Conservation (phyloP, 2,888 invertebrate species). For the Pediacus dermestoides region DNA sequence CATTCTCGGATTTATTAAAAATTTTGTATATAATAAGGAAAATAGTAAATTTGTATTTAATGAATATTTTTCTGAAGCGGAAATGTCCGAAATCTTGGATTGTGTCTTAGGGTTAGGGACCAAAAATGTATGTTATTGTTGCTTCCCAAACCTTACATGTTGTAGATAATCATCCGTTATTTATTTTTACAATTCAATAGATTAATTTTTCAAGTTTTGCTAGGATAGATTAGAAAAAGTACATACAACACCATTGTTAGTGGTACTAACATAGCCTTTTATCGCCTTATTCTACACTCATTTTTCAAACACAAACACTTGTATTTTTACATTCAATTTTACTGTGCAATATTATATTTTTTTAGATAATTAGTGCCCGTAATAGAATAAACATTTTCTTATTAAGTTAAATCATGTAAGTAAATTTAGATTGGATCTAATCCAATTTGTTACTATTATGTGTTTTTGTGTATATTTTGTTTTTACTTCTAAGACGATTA, state of each 20-base stretch:
- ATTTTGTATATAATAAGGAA: neutral
- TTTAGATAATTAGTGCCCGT: slow-evolving; percentile 15
- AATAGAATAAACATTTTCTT: slow-evolving; percentile 19
- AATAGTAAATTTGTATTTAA: too few relatives aligned
- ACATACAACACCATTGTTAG: slow-evolving; percentile 8
- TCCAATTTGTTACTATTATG: slow-evolving; percentile 16
- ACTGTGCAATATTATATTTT: slow-evolving; percentile 35
- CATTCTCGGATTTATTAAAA: neutral
- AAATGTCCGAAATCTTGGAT: slow-evolving; percentile 24
- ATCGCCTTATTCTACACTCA: slow-evolving; percentile 15
- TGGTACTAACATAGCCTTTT: slow-evolving; percentile 17
- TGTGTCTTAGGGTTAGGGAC: slow-evolving; percentile 37
- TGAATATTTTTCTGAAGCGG: slow-evolving; percentile 17
- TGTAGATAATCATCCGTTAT: slow-evolving; percentile 19
- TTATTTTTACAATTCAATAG: slow-evolving; percentile 5
- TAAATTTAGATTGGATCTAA: slow-evolving; percentile 19
- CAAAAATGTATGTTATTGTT: slow-evolving; percentile 23
- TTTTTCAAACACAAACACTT: too few relatives aligned
- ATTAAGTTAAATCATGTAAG: slow-evolving; percentile 19
- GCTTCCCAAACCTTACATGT: slow-evolving; percentile 26
- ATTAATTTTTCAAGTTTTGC: slow-evolving; percentile 8
- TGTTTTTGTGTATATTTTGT: slow-evolving; percentile 19
- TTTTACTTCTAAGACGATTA: slow-evolving; percentile 16
- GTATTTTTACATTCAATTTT: too few relatives aligned
- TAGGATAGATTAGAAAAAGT: slow-evolving; percentile 4